A percentile compares a stretch with the other conserved stretches of the same genome.
These are phyloP conservation scores for Plodia interpunctella DNA, from an alignment of 1,140 invertebrate species.

Conservation along the genomic window DNA sequence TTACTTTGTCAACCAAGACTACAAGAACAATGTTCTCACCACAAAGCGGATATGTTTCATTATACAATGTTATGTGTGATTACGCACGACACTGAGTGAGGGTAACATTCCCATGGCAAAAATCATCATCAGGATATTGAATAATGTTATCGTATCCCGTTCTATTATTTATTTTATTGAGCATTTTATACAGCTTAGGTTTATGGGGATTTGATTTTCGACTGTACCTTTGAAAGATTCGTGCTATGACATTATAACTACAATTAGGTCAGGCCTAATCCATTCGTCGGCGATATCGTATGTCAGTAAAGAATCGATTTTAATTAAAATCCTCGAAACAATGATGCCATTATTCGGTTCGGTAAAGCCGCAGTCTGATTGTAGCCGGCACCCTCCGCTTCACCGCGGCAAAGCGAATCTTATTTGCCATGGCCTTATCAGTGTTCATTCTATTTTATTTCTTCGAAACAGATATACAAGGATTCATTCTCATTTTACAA, in stretches of 20 bases:
- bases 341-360: conserved; percentile 34
- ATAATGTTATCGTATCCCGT: neutral
- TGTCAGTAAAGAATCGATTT: conserved; percentile 46
- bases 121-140: neutral
- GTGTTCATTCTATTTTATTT: conserved; percentile 15
- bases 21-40: conserved; percentile 2
- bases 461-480: conserved; percentile 14
- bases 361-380: conserved; percentile 25
- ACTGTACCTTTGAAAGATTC: neutral
- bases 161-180: no score
- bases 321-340: conserved; percentile 58
- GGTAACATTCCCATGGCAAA: neutral
- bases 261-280: conserved; percentile 25
- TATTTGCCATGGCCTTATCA: conserved; percentile 21
- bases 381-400: conserved; percentile 21
- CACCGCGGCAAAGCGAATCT: conserved; percentile 14
- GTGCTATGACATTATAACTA: neutral
- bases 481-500: neutral
- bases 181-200: no score
- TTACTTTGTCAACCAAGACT: neutral
- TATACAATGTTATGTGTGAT: conserved; percentile 7
- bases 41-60: conserved; percentile 5
- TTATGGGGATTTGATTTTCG: no score
- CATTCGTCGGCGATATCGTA: conserved; percentile 31
- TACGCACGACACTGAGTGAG: neutral